phyloP scores from a whole-genome alignment of 2,113 vertebrate genomes.

The Nannospalax galili region DNA sequence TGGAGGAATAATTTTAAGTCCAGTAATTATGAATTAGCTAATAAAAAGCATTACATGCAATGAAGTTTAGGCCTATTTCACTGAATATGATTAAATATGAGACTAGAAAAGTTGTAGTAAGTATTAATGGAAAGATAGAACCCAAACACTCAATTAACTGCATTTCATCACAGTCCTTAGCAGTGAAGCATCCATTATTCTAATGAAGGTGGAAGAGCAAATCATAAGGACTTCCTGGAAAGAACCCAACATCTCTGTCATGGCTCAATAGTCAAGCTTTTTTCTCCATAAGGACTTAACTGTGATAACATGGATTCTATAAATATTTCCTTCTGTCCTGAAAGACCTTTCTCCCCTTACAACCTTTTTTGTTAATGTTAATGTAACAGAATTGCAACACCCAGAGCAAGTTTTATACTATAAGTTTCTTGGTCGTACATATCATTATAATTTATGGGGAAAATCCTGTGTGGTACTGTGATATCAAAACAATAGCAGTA shows the following conservation, averaged over 20 bases:
- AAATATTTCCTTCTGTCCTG: not conserved
- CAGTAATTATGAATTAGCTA: not conserved
- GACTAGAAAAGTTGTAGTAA: constrained; percentile 2
- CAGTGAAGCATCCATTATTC: constrained; percentile 40
- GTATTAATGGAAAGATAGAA: constrained; percentile 35
- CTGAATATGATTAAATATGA: constrained; percentile 45
- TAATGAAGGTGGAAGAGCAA: constrained; percentile 22
- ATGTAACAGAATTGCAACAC: no score
- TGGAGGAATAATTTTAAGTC: constrained; percentile 5
- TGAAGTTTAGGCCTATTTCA: constrained; percentile 33
- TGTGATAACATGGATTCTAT: not conserved
- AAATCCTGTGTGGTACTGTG: no score
- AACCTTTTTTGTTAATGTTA: not conserved
- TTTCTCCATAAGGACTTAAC: not conserved
- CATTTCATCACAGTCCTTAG: not conserved
- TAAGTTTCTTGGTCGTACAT: no score
- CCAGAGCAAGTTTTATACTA: no score
- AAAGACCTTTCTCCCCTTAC: not conserved
- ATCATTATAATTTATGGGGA: no score
- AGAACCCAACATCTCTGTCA: not conserved
- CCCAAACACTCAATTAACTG: not conserved
- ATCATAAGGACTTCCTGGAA: constrained; percentile 2
- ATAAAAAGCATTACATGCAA: constrained; percentile 39
- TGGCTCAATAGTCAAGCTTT: constrained; percentile 9
- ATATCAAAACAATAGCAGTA: no score